Percentiles rank a stretch among this genome's conserved stretches.
Conservation (phyloP, 2,888 invertebrate genomes). For the Coleophora flavipennella region DNA sequence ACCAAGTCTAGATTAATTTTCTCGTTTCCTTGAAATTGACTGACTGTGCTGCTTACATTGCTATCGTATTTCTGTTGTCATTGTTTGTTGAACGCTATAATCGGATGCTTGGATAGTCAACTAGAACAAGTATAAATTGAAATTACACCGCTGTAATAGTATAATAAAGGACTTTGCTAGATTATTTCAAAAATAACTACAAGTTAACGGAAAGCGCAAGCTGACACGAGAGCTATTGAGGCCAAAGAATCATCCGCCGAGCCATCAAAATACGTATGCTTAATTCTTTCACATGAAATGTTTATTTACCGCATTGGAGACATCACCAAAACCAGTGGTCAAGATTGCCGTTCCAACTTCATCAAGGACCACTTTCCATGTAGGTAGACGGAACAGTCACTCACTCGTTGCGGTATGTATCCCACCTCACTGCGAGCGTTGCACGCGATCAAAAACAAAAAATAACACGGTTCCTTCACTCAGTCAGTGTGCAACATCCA, state of each 20-base stretch:
- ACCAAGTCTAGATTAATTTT: no score
- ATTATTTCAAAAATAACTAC: slow-evolving; percentile 28
- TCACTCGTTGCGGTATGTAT: slow-evolving; percentile 52
- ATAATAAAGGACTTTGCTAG: not conserved
- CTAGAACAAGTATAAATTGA: not conserved
- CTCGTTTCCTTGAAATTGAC: no score
- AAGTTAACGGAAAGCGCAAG: slow-evolving; percentile 45
- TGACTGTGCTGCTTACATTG: no score
- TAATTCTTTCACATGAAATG: slow-evolving; percentile 22
- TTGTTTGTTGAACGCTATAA: not conserved
- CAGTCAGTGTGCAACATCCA: slow-evolving; percentile 40
- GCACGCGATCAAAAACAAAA: slow-evolving; percentile 68
- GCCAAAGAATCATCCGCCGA: slow-evolving; percentile 55
- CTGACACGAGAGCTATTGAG: slow-evolving; percentile 46
- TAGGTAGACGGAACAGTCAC: slow-evolving; percentile 61
- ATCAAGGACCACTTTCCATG: slow-evolving; percentile 61
- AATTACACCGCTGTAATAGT: not conserved
- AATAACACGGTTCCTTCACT: slow-evolving; percentile 65
- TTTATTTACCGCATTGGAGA: slow-evolving; percentile 56
- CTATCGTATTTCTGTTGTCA: not conserved
- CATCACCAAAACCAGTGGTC: slow-evolving; percentile 50
- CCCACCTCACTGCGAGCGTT: slow-evolving; percentile 52
- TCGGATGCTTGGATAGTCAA: not conserved
- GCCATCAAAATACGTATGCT: slow-evolving; percentile 33
- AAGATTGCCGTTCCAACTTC: slow-evolving; percentile 43